Conservation (phyloP, 1,140 invertebrate genomes). For the Temnothorax curvispinosus region DNA sequence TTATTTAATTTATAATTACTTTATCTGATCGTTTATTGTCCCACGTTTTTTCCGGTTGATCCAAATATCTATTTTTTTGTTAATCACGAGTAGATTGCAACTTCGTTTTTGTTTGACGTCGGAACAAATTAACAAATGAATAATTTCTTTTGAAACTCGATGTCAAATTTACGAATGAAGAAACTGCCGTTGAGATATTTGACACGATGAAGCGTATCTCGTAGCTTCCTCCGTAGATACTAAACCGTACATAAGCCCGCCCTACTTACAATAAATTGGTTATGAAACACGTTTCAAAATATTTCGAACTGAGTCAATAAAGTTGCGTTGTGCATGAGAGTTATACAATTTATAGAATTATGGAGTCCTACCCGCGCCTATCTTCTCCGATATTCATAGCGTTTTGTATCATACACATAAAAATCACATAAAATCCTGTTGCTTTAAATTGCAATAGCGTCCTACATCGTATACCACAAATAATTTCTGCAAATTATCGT, state of each 20-base stretch:
- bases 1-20: too few relatives aligned
- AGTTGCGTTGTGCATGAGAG: not conserved
- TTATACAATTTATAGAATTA: not conserved
- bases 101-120: not conserved
- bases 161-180: not conserved
- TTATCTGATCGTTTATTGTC: too few relatives aligned
- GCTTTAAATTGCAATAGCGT: not conserved
- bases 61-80: not conserved
- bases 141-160: not conserved
- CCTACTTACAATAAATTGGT: not conserved
- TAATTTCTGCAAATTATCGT: not conserved
- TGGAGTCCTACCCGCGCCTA: not conserved
- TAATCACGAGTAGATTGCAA: not conserved
- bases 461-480: not conserved
- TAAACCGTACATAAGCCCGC: not conserved
- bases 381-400: not conserved
- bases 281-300: constrained; percentile 29
- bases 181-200: not conserved
- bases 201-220: not conserved
- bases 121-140: not conserved
- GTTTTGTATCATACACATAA: not conserved
- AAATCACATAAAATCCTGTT: not conserved
- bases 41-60: not conserved
- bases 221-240: not conserved
- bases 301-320: not conserved